phyloP scores from a whole-genome alignment of 2,113 vertebrate genomes.

The Lota lota region DNA sequence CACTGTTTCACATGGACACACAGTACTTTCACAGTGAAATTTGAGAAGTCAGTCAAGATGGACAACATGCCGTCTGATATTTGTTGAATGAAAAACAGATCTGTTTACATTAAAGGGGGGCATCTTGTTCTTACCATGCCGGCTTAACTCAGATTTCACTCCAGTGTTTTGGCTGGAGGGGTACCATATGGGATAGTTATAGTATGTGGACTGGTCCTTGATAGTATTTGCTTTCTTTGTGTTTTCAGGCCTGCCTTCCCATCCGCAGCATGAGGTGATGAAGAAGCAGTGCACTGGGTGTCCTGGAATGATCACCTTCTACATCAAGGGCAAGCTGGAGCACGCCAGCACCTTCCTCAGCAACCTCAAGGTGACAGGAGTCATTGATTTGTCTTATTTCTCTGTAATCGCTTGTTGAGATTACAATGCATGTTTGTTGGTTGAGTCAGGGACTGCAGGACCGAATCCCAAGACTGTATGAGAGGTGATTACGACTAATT shows the following conservation, averaged over 20 bases:
- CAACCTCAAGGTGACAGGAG: constrained; percentile 82
- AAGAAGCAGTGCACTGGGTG: constrained; percentile 85
- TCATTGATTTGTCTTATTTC: background rate
- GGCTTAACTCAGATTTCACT: no score
- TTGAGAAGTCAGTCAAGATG: no score
- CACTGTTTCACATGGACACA: background rate
- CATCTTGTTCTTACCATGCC: no score
- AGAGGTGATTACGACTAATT: no score
- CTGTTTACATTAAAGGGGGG: background rate
- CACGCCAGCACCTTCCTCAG: constrained; percentile 80
- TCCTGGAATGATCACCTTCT: constrained; percentile 87
- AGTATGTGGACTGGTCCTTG: background rate
- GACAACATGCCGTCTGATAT: background rate
- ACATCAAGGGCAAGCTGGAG: constrained; percentile 82
- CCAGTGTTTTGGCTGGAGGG: no score
- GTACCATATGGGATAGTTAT: background rate
- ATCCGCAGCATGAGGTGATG: constrained; percentile 83
- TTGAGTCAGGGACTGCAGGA: no score
- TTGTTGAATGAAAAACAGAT: background rate
- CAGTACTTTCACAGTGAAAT: no score
- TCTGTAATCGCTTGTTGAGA: background rate
- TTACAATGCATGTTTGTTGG: background rate
- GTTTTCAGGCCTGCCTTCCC: constrained; percentile 82
- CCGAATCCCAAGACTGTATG: no score
- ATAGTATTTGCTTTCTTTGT: background rate